Percentiles rank a stretch among this genome's conserved stretches.
phyloP scores from a whole-genome alignment of 2,797 vertebrate species.

The Hoplostethus atlanticus region DNA sequence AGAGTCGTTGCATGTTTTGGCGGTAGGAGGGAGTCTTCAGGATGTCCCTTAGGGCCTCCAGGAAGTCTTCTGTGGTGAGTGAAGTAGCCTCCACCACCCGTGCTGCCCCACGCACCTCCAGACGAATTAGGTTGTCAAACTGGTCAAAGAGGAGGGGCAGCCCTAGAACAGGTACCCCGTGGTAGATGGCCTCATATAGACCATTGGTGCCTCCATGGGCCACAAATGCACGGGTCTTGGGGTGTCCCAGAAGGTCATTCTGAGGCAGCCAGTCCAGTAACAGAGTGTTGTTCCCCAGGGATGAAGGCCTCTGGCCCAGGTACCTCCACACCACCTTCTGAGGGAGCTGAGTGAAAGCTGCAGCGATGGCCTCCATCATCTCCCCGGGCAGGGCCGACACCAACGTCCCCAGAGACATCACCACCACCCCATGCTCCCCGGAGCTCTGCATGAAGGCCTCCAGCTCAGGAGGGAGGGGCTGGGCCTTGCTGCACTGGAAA shows the following conservation, averaged over 20 bases:
- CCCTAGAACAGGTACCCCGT: constrained; percentile 78
- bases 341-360: constrained; percentile 78
- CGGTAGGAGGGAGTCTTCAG: constrained; percentile 69
- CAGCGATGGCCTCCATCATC: constrained; percentile 68
- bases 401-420: constrained; percentile 80
- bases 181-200: constrained; percentile 81
- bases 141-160: constrained; percentile 82
- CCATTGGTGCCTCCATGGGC: constrained; percentile 82
- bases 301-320: constrained; percentile 62
- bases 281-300: constrained; percentile 78
- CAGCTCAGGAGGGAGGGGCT: constrained; percentile 68
- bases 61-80: constrained; percentile 63
- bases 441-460: constrained; percentile 80
- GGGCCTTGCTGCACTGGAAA: constrained; percentile 76
- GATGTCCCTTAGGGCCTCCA: constrained; percentile 72
- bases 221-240: constrained; percentile 79
- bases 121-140: constrained; percentile 74
- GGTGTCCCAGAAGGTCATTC: constrained; percentile 80
- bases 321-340: constrained; percentile 82
- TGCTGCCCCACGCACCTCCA: constrained; percentile 72
- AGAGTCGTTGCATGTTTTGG: constrained; percentile 70
- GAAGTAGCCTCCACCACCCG: constrained; percentile 60
- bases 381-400: constrained; percentile 63
- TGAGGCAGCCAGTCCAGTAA: constrained; percentile 81
- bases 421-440: constrained; percentile 76